phyloP scores from a whole-genome alignment of 2,113 vertebrate species.

The Haplochromis burtoni region DNA sequence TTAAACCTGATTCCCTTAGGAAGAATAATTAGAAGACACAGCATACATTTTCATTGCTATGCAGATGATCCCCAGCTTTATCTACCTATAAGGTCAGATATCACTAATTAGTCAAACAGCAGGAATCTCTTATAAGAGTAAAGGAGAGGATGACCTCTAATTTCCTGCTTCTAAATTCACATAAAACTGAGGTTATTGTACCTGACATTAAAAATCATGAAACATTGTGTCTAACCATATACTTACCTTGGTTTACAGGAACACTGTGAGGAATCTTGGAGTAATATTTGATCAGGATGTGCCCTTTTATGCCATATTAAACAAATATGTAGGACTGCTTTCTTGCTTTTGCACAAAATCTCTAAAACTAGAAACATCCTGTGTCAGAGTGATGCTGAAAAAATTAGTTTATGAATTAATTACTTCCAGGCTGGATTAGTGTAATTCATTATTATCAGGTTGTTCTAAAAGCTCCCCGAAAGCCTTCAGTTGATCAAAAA shows the following conservation, averaged over 20 bases:
- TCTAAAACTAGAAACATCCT: rapidly evolving
- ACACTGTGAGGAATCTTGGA: background rate
- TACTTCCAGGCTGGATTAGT: background rate
- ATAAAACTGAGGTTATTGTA: background rate
- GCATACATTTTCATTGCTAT: background rate
- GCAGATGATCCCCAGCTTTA: background rate
- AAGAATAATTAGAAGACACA: background rate
- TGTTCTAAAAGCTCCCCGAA: background rate
- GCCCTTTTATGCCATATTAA: background rate
- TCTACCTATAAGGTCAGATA: background rate
- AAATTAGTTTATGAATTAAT: background rate
- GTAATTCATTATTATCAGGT: background rate
- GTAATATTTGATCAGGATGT: rapidly evolving
- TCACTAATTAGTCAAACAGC: background rate
- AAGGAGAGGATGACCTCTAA: background rate
- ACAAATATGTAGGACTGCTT: background rate
- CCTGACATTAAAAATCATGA: background rate
- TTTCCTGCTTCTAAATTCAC: background rate
- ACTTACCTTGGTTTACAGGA: background rate
- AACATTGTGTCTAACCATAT: background rate
- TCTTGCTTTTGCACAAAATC: background rate
- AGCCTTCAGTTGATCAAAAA: background rate
- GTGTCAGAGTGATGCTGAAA: background rate
- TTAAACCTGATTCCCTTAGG: background rate
- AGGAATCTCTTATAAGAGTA: background rate